These are phyloP conservation scores for Bembecia ichneumoniformis DNA, from an alignment of 2,888 invertebrate genomes.

Conservation along the genomic window DNA sequence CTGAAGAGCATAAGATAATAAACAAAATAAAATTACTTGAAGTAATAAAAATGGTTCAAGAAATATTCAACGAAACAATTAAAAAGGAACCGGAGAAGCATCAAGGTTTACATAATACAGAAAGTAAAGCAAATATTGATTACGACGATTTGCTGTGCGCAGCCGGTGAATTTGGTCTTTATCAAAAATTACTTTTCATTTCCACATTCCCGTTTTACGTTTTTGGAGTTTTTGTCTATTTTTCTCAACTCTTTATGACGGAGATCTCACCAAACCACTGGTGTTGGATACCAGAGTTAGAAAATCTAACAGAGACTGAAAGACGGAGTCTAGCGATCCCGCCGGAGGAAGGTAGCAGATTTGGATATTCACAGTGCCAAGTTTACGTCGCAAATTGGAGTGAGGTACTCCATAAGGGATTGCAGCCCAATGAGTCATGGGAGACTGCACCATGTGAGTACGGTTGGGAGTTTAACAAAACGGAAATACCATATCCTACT, in stretches of 20 bases:
- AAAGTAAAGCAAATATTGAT: slow-evolving; percentile 15
- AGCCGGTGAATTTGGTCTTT: slow-evolving; percentile 45
- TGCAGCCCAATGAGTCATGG: slow-evolving; percentile 27
- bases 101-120: background rate
- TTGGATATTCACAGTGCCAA: slow-evolving; percentile 42
- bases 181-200: slow-evolving; percentile 35
- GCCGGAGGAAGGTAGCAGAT: slow-evolving; percentile 20
- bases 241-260: slow-evolving; percentile 42
- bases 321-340: slow-evolving; percentile 38
- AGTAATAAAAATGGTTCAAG: background rate
- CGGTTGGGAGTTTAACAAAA: slow-evolving; percentile 51
- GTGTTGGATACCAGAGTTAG: slow-evolving; percentile 45
- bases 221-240: slow-evolving; percentile 39
- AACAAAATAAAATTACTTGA: no score
- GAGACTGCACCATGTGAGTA: slow-evolving; percentile 26
- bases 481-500: slow-evolving; percentile 48
- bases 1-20: background rate
- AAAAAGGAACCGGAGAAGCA: background rate
- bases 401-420: slow-evolving; percentile 26
- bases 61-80: background rate
- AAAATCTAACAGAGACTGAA: slow-evolving; percentile 32
- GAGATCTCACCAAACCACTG: slow-evolving; percentile 43
- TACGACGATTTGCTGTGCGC: slow-evolving; percentile 37
- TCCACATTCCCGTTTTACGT: slow-evolving; percentile 40
- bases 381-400: slow-evolving; percentile 42